These are phyloP conservation scores for Drosophila trapezifrons DNA, from an alignment of 1,140 invertebrate species.

Conservation along the genomic window DNA sequence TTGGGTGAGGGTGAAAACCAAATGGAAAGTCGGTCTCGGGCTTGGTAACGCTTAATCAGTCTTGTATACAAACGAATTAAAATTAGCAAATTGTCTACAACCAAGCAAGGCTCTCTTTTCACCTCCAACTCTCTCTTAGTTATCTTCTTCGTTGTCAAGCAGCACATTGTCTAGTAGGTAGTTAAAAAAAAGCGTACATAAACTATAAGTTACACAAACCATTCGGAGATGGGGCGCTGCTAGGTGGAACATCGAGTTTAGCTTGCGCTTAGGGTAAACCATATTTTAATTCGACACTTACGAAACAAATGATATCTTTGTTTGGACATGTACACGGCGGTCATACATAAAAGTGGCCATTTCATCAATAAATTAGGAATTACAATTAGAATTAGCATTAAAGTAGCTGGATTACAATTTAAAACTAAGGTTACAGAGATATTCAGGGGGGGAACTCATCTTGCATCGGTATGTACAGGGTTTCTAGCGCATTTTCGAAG, in stretches of 20 bases:
- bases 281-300: conserved; percentile 77
- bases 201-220: conserved; percentile 39
- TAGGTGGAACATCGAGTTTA: conserved; percentile 60
- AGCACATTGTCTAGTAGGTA: conserved; percentile 49
- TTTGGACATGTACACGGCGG: conserved; percentile 45
- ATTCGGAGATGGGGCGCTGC: conserved; percentile 27
- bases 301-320: conserved; percentile 64
- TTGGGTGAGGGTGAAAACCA: conserved; percentile 19
- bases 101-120: conserved; percentile 29
- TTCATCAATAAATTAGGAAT: conserved; percentile 69
- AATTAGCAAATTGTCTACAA: conserved; percentile 59
- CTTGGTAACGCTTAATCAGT: conserved; percentile 76
- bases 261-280: conserved; percentile 62
- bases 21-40: conserved; percentile 28
- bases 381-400: conserved; percentile 55
- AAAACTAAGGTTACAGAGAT: conserved; percentile 65
- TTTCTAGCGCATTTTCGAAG: conserved; percentile 41
- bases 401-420: conserved; percentile 44
- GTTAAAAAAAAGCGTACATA: conserved; percentile 13
- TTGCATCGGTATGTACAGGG: conserved; percentile 60
- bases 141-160: conserved; percentile 43
- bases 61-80: conserved; percentile 72
- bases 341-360: conserved; percentile 19
- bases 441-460: conserved; percentile 26
- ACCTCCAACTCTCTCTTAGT: background rate